Percentiles rank a stretch among this genome's conserved stretches.
Evolutionary conservation across 2,888 invertebrate genomes (phyloP).

Genomic region (Rhabditoides inermis): DNA sequence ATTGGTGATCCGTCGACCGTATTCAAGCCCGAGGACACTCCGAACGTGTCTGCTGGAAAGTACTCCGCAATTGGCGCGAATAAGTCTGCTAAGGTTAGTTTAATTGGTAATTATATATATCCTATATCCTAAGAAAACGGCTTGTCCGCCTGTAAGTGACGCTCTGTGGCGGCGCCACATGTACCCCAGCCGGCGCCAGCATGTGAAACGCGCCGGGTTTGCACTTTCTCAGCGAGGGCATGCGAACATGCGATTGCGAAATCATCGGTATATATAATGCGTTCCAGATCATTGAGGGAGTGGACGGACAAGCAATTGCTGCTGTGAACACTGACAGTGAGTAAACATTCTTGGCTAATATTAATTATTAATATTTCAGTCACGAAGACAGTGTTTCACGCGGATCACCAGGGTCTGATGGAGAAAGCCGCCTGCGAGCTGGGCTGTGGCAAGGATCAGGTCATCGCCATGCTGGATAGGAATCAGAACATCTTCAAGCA

Average conservation of each 20-base stretch:
- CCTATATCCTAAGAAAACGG: no score
- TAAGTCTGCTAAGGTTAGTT: slow-evolving; percentile 6
- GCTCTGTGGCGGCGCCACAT: no score
- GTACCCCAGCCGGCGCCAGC: no score
- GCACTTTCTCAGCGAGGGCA: no score
- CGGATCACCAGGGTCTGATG: neutral
- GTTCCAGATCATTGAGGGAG: slow-evolving; percentile 7
- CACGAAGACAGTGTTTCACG: neutral
- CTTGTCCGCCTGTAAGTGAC: no score
- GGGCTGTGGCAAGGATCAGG: neutral
- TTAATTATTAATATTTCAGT: neutral
- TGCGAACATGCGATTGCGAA: no score
- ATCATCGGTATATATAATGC: no score
- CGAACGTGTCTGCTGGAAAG: slow-evolving; percentile 5
- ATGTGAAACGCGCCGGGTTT: no score
- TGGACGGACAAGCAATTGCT: neutral
- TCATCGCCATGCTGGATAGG: neutral
- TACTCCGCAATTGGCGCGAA: slow-evolving; percentile 4
- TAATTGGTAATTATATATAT: no score
- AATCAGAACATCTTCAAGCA: no score
- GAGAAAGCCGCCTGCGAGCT: neutral
- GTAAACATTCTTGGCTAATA: neutral
- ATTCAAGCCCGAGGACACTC: neutral
- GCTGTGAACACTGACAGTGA: neutral
- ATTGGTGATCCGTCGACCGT: no score